Percentiles rank a stretch among this genome's conserved stretches.
Evolutionary conservation across 2,797 vertebrate species (phyloP).

Genomic region (Lycodopsis pacificus): DNA sequence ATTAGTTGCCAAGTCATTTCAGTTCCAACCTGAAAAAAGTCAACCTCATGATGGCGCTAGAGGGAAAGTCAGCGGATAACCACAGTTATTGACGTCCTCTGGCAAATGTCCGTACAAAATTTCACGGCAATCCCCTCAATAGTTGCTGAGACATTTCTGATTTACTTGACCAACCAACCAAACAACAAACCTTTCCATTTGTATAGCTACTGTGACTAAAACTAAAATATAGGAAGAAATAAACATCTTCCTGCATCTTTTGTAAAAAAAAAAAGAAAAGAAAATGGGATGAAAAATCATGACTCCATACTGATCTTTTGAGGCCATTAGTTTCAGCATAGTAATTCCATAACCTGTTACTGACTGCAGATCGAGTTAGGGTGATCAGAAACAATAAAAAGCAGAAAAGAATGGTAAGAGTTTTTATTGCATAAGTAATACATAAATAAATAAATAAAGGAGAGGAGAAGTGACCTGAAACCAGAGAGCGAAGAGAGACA

Average conservation of each 20-base stretch:
- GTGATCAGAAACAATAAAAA: background rate
- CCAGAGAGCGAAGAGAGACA: slow-evolving; percentile 29
- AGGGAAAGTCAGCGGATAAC: no score
- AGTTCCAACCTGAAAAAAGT: no score
- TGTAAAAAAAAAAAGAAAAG: background rate
- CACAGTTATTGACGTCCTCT: no score
- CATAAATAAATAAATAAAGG: slow-evolving; percentile 16
- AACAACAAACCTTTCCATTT: background rate
- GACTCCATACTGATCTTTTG: background rate
- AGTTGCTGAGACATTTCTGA: background rate
- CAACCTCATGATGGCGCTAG: no score
- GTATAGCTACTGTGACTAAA: background rate
- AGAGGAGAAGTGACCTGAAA: slow-evolving; percentile 33
- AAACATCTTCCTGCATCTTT: background rate
- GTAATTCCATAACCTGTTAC: background rate
- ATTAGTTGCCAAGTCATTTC: background rate
- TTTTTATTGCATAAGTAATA: slow-evolving; percentile 27
- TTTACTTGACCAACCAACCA: background rate
- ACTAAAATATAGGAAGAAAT: background rate
- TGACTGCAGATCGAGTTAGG: slow-evolving; percentile 1
- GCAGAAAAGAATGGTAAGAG: background rate
- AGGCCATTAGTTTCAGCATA: background rate
- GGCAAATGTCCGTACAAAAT: no score
- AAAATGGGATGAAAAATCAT: background rate
- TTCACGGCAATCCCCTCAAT: background rate